These are phyloP conservation scores for Chondrilla cf. caribensis DNA, from an alignment of 37 sponge, comb jelly and placozoan genomes.

Conservation along the genomic window DNA sequence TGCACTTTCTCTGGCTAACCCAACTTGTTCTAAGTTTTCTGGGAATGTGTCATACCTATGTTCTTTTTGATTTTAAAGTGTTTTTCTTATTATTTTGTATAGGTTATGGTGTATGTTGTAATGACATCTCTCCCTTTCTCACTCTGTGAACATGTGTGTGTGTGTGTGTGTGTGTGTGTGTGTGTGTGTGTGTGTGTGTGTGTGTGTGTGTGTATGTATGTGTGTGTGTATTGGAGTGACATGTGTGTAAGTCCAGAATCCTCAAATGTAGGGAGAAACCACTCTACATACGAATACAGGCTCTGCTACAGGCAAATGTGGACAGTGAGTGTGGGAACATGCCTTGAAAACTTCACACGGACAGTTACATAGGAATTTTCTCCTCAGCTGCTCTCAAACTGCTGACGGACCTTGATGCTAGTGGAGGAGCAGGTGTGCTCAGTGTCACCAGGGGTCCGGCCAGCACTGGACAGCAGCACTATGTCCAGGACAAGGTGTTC, in stretches of 20 bases:
- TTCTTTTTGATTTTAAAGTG: too few species aligned
- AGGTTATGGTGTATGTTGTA: too few species aligned
- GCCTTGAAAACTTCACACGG: too few species aligned
- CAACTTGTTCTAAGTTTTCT: too few species aligned
- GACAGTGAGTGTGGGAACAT: slow-evolving; percentile 6
- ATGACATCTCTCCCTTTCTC: too few species aligned
- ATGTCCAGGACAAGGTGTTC: slow-evolving; percentile 85
- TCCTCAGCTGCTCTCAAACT: background rate
- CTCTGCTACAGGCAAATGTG: slow-evolving; percentile 27
- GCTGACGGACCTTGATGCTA: background rate
- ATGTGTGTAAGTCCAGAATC: too few species aligned
- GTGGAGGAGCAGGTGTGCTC: background rate
- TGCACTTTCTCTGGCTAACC: too few species aligned
- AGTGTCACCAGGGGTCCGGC: background rate
- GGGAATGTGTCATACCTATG: too few species aligned
- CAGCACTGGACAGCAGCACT: slow-evolving; percentile 49
- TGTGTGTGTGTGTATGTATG: slow-evolving; percentile 16
- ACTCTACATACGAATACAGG: slow-evolving; percentile 36
- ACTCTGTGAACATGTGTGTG: background rate
- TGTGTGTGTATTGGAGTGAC: slow-evolving; percentile 6
- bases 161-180: slow-evolving; percentile 10
- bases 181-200: slow-evolving; percentile 17
- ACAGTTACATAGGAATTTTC: too few species aligned
- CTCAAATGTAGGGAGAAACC: slow-evolving; percentile 15
- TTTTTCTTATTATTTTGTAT: too few species aligned